Conservation (phyloP, 2,888 invertebrate species). For the Rambutsinella grinnellia region DNA sequence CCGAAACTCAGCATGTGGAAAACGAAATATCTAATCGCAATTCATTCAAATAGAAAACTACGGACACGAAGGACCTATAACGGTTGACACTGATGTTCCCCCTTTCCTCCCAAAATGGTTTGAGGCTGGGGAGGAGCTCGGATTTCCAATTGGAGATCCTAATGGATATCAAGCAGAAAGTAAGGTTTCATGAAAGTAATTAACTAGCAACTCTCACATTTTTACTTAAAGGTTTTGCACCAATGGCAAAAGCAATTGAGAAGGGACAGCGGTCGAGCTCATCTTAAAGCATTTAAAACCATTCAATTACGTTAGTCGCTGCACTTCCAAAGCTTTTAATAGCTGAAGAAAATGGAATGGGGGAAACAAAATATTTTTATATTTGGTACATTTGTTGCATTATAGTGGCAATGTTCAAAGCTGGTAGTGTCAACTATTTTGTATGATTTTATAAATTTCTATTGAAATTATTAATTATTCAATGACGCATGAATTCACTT, state of each 20-base stretch:
- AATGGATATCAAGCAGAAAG: conserved; percentile 21
- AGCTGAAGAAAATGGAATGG: too few relatives aligned
- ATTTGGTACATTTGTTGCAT: too few relatives aligned
- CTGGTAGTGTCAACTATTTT: too few relatives aligned
- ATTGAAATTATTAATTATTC: too few relatives aligned
- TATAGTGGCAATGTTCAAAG: too few relatives aligned
- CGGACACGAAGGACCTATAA: conserved; percentile 10
- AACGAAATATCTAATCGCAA: background rate
- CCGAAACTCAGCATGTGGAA: background rate
- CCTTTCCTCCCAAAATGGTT: conserved; percentile 1
- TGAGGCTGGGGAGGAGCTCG: conserved; percentile 16
- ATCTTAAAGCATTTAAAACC: too few relatives aligned
- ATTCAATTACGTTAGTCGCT: too few relatives aligned
- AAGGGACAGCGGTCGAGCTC: background rate
- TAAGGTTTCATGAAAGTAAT: background rate
- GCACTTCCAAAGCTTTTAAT: too few relatives aligned
- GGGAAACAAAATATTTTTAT: too few relatives aligned
- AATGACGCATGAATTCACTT: too few relatives aligned
- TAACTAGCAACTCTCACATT: background rate
- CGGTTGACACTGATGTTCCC: background rate
- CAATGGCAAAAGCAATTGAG: background rate
- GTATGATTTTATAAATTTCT: too few relatives aligned
- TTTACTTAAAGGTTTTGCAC: background rate
- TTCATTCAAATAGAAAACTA: background rate
- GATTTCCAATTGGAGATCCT: background rate